These are phyloP conservation scores for Asarcornis scutulata DNA, from an alignment of 2,113 vertebrate species.

Conservation along the genomic window DNA sequence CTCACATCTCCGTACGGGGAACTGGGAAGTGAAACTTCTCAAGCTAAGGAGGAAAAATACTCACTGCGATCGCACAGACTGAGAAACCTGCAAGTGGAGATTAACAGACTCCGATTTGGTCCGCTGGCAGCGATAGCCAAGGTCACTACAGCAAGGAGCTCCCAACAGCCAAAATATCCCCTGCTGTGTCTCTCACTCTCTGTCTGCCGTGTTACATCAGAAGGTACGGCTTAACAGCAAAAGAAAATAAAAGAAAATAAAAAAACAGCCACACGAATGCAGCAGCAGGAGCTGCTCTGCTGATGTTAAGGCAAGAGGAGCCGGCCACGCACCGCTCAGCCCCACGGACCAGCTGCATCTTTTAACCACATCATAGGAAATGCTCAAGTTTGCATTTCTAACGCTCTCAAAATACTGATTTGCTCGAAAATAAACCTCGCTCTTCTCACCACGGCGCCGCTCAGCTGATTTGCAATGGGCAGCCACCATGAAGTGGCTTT, in stretches of 20 bases:
- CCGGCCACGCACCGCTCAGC: neutral
- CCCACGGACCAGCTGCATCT: neutral
- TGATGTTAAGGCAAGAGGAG: neutral
- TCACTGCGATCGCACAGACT: neutral
- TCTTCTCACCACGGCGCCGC: rapidly evolving
- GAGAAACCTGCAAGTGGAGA: neutral
- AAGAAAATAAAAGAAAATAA: too few relatives aligned
- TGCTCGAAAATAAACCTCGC: neutral
- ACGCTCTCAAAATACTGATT: neutral
- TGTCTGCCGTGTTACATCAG: rapidly evolving
- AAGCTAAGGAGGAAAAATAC: neutral
- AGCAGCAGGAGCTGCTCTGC: neutral
- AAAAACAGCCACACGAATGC: neutral
- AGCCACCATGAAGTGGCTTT: neutral
- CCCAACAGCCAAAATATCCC: neutral
- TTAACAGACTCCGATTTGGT: neutral
- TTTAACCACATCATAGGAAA: neutral
- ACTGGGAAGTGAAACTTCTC: neutral
- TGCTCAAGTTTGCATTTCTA: neutral
- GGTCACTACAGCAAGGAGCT: neutral
- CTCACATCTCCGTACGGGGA: rapidly evolving
- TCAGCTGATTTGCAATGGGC: rapidly evolving
- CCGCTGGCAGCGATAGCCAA: neutral
- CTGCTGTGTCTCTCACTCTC: neutral
- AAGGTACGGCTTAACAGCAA: neutral